A percentile compares a stretch with the other conserved stretches of the same genome.
Evolutionary conservation across 2,797 vertebrate species (phyloP).

Genomic region (Urophycis tenuis): DNA sequence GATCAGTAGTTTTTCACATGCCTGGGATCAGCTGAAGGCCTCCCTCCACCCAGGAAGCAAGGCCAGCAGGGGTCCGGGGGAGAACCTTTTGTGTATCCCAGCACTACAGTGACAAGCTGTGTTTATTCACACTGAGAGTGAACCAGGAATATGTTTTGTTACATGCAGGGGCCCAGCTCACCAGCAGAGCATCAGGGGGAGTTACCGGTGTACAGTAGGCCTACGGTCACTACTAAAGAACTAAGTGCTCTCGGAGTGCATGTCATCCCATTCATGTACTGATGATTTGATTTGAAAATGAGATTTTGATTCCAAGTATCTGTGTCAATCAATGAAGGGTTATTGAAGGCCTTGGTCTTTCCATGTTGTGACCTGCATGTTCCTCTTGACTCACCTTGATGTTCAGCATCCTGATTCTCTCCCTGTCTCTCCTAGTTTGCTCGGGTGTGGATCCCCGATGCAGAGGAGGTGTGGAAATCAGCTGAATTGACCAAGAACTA

Average conservation of each 20-base stretch:
- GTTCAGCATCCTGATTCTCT: not conserved
- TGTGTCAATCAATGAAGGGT: not conserved
- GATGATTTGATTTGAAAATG: not conserved
- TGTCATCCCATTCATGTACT: not conserved
- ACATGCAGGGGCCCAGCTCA: not conserved
- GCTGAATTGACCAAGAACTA: slow-evolving; percentile 93
- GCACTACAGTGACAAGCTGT: not conserved
- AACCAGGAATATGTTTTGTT: not conserved
- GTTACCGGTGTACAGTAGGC: not conserved
- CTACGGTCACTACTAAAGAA: not conserved
- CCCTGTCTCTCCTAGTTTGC: slow-evolving; percentile 72
- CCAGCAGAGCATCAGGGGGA: too few relatives aligned
- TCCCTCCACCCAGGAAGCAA: slow-evolving; percentile 38
- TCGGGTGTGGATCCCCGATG: slow-evolving; percentile 96
- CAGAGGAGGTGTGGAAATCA: slow-evolving; percentile 96
- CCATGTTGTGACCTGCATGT: not conserved
- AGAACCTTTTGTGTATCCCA: too few relatives aligned
- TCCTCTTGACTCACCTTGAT: not conserved
- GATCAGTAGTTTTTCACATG: slow-evolving; percentile 48
- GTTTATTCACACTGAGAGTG: not conserved
- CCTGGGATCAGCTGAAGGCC: slow-evolving; percentile 59
- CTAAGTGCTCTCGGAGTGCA: not conserved
- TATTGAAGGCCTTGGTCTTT: not conserved
- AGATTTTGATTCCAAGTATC: not conserved
- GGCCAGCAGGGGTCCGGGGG: not conserved